Base-by-base conservation (phyloP, 1,140 invertebrate genomes). In the Drosophila punjabiensis region DNA sequence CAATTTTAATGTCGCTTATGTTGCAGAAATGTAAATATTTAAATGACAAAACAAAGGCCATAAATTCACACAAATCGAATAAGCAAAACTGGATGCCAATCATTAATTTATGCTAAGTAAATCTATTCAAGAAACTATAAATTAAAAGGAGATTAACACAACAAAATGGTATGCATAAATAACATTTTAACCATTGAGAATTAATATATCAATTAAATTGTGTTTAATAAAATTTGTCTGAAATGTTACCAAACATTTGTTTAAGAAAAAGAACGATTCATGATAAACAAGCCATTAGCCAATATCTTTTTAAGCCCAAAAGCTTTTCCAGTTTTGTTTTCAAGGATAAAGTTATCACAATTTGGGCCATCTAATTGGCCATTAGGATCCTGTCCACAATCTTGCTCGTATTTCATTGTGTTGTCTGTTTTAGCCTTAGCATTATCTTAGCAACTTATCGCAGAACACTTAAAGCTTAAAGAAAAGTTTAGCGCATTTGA, bases 321-420 rank as follows among this genome's bases (percentile, higher is more conserved):
- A 64, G 62, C 33, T 43, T 39, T 64, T 59, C 16, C 24, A 20
- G 33, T 16, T 41, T 59, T 20, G 4, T 48, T 39, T 48, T 66
- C 45, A 39, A 14, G 18, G 61, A 69, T 70, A 68, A 68, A 45
- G 63, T 18, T 35, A 68, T 68, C 64, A 43, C 13, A 39, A 53
- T 53, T 53, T 43, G 30, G 20, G 30, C 16, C 20, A 45, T 35
- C 13, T 71, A 69, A 71, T 56, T 55, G 64, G n/a, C 48, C 65
- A 71, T 71, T 68, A 68, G 64, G 24, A 30, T 32, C 20, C 18
- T 50, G 45, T 50, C 45, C 11, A 18, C 32, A 47, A 55, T 47
- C 48, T 69, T 18, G 16, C 30, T 32, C 33, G n/a, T 58, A 58
- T 45, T 58, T 70, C 39, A 59, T 56, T 16, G 14, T 39, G 16